Evolutionary conservation across 2,888 invertebrate species (phyloP), one percentile per base, ranked within the genome.

Genomic region (Drosophila colorata): DNA sequence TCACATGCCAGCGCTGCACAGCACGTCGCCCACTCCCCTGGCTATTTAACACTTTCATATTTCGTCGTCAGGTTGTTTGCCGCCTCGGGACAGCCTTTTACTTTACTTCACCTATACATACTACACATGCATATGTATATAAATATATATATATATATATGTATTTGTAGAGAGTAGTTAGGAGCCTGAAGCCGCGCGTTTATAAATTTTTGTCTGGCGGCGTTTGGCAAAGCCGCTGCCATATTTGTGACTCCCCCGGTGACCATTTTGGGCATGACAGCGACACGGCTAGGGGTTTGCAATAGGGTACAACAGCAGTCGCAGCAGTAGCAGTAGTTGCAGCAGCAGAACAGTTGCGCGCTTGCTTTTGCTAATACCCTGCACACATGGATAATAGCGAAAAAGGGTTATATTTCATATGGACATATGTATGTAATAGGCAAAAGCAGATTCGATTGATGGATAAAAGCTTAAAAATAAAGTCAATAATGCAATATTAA

Each of bases 21-120:
- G 16, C 20, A 38, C 23, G 44, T 20, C 14, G 31, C 25, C 25
- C 63, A 25, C 49, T 69, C 69, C 64, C 68, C 56, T 71, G 72
- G 71, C 78, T 69, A 84, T 86, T 85, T 84, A 85, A 85, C 85
- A 85, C 85, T 86, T 85, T 84, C 77, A 76, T 77, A 82, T 85
- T 84, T 83, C 67, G 70, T 74, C 72, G 77, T 77, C 80, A 75
- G 81, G 75, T 82, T 81, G 69, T 61, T 84, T 77, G 57, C 69
- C 69, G 77, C 81, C 78, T 67, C 55, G 60, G 61, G 72, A 37
- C 59, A 55, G 65, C 78, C 84, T 81, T 81, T 83, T 84, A 81
- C 84, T 80, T 79, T 64, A 61, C 78, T 52, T 51, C 37, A 51
- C 14, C 41, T 47, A 63, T n/a, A 41, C 13, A 51, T 13, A 63